A percentile compares a stretch with the other conserved stretches of the same genome.
phyloP scores from a whole-genome alignment of 2,113 vertebrate genomes.

The Peromyscus maniculatus region DNA sequence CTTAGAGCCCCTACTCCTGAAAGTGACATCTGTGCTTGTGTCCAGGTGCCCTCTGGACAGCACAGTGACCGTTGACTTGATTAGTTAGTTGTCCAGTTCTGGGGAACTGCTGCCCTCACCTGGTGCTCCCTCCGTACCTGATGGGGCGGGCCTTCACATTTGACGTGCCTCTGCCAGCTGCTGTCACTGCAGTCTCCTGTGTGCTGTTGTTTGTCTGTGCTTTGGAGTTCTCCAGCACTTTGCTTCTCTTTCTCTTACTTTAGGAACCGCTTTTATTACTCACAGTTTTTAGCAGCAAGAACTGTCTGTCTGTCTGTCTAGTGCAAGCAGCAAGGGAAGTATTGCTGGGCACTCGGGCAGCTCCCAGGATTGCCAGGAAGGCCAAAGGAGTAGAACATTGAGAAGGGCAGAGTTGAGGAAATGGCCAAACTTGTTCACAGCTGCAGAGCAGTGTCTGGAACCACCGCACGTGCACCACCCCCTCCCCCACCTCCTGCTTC shows the following conservation, averaged over 20 bases:
- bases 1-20: neutral
- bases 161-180: neutral
- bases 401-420: neutral
- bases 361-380: neutral
- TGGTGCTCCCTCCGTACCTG: accelerated
- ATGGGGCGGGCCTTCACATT: neutral
- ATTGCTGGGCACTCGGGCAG: neutral
- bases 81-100: neutral
- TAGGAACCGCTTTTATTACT: neutral
- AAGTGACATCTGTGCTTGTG: neutral
- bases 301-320: neutral
- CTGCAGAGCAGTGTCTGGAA: neutral
- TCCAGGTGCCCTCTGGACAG: neutral
- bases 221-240: neutral
- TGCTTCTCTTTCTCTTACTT: neutral
- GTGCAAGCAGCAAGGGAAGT: neutral
- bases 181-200: neutral
- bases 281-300: neutral
- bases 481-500: neutral
- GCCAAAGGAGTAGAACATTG: neutral
- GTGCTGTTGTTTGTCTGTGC: neutral
- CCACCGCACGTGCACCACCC: neutral
- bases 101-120: neutral
- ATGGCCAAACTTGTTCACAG: too few species aligned
- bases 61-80: neutral